Evolutionary conservation across 1,140 invertebrate species (phyloP).

Genomic region (Lordiphosa mommai): DNA sequence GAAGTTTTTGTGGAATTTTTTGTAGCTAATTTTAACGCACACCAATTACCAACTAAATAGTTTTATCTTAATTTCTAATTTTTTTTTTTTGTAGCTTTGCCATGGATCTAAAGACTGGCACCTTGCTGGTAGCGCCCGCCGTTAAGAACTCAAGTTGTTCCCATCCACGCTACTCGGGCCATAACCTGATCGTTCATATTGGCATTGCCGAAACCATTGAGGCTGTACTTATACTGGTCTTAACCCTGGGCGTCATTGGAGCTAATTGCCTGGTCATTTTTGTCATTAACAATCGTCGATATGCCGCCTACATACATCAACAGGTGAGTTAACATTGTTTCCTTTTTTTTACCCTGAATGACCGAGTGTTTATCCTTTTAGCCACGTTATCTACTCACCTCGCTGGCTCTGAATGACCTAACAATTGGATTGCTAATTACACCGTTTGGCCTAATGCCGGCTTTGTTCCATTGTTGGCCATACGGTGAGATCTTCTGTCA

Average conservation of each 20-base stretch:
- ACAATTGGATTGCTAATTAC: conserved; percentile 91
- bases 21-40: not conserved
- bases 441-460: conserved; percentile 89
- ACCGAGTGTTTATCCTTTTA: conserved; percentile 77
- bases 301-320: conserved; percentile 90
- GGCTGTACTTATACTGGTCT: conserved; percentile 86
- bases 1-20: no score
- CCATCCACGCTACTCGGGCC: conserved; percentile 83
- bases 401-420: conserved; percentile 90
- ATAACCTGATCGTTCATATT: conserved; percentile 82
- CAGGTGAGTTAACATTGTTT: conserved; percentile 84
- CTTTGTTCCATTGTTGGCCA: conserved; percentile 92
- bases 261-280: conserved; percentile 90
- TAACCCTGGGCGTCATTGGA: conserved; percentile 88
- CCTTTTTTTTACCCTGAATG: not conserved
- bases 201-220: conserved; percentile 86
- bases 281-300: conserved; percentile 89
- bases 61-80: not conserved
- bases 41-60: not conserved
- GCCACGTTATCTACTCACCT: conserved; percentile 91
- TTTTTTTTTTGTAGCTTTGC: conserved; percentile 32
- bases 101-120: conserved; percentile 80
- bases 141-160: conserved; percentile 90
- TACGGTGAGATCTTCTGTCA: conserved; percentile 93
- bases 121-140: conserved; percentile 86